Conservation (phyloP, 2,888 invertebrate species). For the Epistrophe grossulariae region DNA sequence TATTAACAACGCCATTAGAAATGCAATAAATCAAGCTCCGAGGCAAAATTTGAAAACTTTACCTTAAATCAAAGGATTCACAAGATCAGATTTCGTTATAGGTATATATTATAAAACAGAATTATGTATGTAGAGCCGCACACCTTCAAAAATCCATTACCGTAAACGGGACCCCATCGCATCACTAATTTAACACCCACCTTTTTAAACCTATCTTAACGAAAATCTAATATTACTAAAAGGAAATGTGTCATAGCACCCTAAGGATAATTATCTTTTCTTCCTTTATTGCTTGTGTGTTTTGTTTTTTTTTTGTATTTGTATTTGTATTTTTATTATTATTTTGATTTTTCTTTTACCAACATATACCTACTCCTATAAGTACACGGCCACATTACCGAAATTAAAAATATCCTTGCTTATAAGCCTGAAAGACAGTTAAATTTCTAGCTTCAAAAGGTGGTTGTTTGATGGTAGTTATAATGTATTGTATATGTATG, state of each 20-base stretch:
- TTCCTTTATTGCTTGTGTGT: conserved; percentile 27
- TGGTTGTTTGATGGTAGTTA: not conserved
- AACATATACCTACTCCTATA: not conserved
- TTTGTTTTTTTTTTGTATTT: not conserved
- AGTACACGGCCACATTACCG: conserved; percentile 56
- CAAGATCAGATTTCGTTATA: conserved; percentile 57
- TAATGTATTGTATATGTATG: too few species aligned
- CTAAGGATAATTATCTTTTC: conserved; percentile 69
- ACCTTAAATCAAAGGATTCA: conserved; percentile 65
- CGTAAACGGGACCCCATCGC: conserved; percentile 21
- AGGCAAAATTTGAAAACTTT: conserved; percentile 61
- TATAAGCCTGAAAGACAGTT: conserved; percentile 51
- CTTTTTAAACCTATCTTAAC: conserved; percentile 59
- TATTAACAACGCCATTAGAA: not conserved
- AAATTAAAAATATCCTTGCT: conserved; percentile 66
- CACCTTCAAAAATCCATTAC: conserved; percentile 26
- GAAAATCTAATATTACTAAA: conserved; percentile 75
- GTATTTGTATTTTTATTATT: not conserved
- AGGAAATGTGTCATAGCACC: conserved; percentile 72
- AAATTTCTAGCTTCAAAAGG: conserved; percentile 15
- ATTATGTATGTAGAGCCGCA: conserved; percentile 4
- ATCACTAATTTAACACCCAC: conserved; percentile 65
- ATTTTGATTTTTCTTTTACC: not conserved
- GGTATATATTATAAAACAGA: conserved; percentile 12
- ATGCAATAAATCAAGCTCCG: conserved; percentile 63